A percentile compares a stretch with the other conserved stretches of the same genome.
Conservation (phyloP, 2,888 invertebrate genomes). For the Aphidoletes aphidimyza region DNA sequence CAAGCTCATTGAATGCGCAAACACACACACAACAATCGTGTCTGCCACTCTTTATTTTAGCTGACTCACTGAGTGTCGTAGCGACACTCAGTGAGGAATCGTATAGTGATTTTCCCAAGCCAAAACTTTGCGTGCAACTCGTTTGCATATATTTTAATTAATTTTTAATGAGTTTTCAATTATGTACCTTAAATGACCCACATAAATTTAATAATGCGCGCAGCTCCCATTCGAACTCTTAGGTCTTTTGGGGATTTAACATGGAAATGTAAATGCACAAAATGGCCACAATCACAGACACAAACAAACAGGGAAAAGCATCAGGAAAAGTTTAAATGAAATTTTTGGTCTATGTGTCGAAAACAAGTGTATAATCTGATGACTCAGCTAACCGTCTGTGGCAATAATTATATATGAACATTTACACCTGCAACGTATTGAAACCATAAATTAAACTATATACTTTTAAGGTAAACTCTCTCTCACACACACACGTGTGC, state of each 20-base stretch:
- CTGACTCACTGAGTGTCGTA: too few species aligned
- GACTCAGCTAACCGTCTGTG: neutral
- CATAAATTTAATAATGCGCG: conserved; percentile 38
- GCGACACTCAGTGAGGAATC: too few species aligned
- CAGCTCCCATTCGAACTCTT: too few species aligned
- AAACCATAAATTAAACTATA: neutral
- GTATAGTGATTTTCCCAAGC: neutral
- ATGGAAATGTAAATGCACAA: too few species aligned
- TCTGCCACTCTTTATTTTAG: too few species aligned
- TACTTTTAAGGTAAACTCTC: neutral
- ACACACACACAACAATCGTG: neutral
- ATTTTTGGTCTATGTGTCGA: neutral
- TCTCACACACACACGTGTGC: too few species aligned
- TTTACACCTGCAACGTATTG: conserved; percentile 16
- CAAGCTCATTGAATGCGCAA: too few species aligned
- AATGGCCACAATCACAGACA: neutral
- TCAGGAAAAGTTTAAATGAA: conserved; percentile 30
- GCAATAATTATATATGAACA: neutral
- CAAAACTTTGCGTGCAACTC: neutral
- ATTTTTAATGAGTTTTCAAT: conserved; percentile 53
- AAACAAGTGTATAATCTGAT: conserved; percentile 15
- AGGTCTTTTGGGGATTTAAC: too few species aligned
- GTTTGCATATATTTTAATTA: conserved; percentile 51
- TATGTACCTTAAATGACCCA: conserved; percentile 50
- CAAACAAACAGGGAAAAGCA: too few species aligned